phyloP scores from a whole-genome alignment of 2,888 invertebrate genomes.

The Temnothorax rugatulus region DNA sequence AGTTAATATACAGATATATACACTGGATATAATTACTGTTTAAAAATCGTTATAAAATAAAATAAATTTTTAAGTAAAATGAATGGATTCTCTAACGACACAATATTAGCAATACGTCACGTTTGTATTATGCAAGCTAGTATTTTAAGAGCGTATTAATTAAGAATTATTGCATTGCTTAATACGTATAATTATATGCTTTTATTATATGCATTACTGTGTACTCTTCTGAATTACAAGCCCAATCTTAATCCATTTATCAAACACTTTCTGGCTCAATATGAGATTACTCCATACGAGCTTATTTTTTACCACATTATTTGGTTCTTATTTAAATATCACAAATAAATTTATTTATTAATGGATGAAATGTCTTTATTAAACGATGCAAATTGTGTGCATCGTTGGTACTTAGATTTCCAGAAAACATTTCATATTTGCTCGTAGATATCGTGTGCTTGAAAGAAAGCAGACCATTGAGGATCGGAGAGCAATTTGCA shows the following conservation, averaged over 20 bases:
- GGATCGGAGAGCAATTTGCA: conserved; percentile 45
- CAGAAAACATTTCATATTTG: conserved; percentile 31
- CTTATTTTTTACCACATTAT: neutral
- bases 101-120: neutral
- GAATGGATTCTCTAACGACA: neutral
- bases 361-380: neutral
- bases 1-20: neutral
- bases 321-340: neutral
- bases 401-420: neutral
- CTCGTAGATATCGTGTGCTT: conserved; percentile 6
- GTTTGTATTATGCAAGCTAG: neutral
- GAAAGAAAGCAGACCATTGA: conserved; percentile 14
- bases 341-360: neutral
- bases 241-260: neutral
- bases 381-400: conserved; percentile 17
- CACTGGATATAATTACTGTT: neutral
- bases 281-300: neutral
- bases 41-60: neutral
- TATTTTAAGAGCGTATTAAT: neutral
- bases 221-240: neutral
- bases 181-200: neutral
- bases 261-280: neutral
- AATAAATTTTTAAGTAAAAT: neutral
- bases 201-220: neutral
- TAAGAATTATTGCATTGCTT: neutral